Conservation (phyloP, 1,140 invertebrate species). For the Cydia pomonella region DNA sequence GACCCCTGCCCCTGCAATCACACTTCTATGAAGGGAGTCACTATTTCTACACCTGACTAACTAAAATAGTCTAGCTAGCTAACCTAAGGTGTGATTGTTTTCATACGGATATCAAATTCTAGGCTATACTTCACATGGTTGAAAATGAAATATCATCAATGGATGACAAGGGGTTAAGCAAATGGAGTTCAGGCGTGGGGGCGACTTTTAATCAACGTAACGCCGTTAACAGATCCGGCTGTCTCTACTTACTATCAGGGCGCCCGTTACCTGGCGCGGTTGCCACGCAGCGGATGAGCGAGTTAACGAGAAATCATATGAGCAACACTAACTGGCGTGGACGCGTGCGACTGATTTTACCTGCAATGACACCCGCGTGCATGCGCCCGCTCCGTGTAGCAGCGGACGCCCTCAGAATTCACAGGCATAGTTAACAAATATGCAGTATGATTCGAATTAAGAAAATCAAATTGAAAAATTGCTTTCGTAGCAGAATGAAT, state of each 20-base stretch:
- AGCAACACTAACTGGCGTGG: too few species aligned
- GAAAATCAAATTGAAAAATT: not conserved
- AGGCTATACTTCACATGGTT: not conserved
- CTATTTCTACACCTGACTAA: not conserved
- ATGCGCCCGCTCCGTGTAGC: too few species aligned
- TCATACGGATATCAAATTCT: not conserved
- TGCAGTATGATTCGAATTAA: not conserved
- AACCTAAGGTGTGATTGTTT: not conserved
- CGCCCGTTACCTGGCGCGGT: too few species aligned
- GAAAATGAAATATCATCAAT: not conserved
- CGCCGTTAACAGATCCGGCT: not conserved
- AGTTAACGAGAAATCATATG: too few species aligned
- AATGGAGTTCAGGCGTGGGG: not conserved
- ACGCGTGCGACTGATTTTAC: too few species aligned
- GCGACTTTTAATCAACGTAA: slow-evolving; percentile 17
- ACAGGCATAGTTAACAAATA: not conserved
- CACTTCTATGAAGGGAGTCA: too few species aligned
- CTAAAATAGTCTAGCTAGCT: not conserved
- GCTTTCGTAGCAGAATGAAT: not conserved
- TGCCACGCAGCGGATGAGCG: too few species aligned
- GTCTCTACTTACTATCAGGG: slow-evolving; percentile 6
- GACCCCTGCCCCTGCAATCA: too few species aligned
- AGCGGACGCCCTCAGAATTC: too few species aligned
- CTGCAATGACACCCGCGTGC: too few species aligned
- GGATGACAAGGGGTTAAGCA: not conserved